Evolutionary conservation across 2,888 invertebrate genomes (phyloP).

Genomic region (Campoplex nolae): DNA sequence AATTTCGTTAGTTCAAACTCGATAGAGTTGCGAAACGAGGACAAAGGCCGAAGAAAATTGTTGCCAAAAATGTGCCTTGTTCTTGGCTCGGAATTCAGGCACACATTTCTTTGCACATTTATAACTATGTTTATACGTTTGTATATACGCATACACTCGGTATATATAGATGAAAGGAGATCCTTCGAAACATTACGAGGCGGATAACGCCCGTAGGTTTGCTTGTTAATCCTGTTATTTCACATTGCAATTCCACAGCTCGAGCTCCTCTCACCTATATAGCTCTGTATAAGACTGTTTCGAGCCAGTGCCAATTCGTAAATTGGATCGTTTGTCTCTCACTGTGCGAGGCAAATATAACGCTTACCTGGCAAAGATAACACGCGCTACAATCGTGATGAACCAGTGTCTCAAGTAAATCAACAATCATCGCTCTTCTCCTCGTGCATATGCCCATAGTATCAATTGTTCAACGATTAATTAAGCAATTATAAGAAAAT

Average conservation of each 20-base stretch:
- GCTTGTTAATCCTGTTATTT: constrained; percentile 42
- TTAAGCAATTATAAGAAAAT: neutral
- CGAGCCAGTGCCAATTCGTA: constrained; percentile 61
- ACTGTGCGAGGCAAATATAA: constrained; percentile 21
- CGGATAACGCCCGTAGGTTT: constrained; percentile 16
- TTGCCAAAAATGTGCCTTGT: constrained; percentile 17
- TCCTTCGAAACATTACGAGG: constrained; percentile 15
- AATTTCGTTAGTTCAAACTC: constrained; percentile 9
- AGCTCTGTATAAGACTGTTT: constrained; percentile 4
- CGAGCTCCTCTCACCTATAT: neutral
- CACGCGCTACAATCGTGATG: constrained; percentile 20
- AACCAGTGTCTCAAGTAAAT: constrained; percentile 8
- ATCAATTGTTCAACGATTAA: neutral
- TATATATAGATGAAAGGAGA: neutral
- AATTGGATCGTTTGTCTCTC: constrained; percentile 60
- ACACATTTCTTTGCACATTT: neutral
- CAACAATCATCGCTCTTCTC: constrained; percentile 13
- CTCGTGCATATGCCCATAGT: neutral
- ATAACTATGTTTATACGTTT: neutral
- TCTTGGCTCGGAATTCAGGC: constrained; percentile 27
- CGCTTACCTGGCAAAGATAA: constrained; percentile 26
- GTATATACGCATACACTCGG: neutral
- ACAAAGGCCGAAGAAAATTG: constrained; percentile 16
- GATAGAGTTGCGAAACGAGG: neutral
- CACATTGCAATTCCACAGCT: constrained; percentile 26